A percentile compares a stretch with the other conserved stretches of the same genome.
phyloP scores from a whole-genome alignment of 2,888 invertebrate species.

The Apantesis nais region DNA sequence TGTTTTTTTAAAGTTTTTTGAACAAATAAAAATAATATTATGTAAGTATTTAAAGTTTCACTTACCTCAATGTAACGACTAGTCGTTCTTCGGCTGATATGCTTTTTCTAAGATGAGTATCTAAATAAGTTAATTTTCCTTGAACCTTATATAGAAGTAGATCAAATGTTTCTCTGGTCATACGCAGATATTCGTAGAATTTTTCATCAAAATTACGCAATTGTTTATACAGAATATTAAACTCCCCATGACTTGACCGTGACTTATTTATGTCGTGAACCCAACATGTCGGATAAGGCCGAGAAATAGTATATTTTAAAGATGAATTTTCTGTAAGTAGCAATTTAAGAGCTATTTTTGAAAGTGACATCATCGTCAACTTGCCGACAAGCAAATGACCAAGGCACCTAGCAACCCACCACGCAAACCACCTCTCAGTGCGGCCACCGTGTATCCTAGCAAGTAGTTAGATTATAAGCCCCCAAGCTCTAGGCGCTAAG shows the following conservation, averaged over 20 bases:
- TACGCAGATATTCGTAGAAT: conserved; percentile 1
- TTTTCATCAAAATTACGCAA: conserved; percentile 1
- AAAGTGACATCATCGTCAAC: background rate
- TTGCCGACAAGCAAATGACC: conserved; percentile 2
- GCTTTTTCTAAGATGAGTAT: background rate
- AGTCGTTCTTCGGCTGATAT: too few species aligned
- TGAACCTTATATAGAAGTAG: background rate
- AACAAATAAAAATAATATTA: background rate
- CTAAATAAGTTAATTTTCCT: background rate
- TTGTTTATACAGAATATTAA: conserved; percentile 1
- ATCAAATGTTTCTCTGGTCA: background rate
- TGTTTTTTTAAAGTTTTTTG: too few species aligned
- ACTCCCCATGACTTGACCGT: background rate
- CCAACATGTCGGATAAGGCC: background rate
- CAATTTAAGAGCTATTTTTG: conserved; percentile 1
- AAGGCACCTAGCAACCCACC: conserved; percentile 10
- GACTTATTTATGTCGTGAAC: conserved; percentile 1
- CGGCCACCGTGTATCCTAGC: too few species aligned
- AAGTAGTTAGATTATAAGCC: too few species aligned
- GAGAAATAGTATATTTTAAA: background rate
- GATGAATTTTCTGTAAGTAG: conserved; percentile 4
- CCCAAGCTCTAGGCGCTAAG: too few species aligned
- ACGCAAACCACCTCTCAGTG: background rate
- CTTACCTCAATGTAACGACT: too few species aligned
- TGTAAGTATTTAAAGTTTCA: too few species aligned